Evolutionary conservation across 2,888 invertebrate species (phyloP), one percentile per base, ranked within the genome.

Genomic region (Helobdella robusta): DNA sequence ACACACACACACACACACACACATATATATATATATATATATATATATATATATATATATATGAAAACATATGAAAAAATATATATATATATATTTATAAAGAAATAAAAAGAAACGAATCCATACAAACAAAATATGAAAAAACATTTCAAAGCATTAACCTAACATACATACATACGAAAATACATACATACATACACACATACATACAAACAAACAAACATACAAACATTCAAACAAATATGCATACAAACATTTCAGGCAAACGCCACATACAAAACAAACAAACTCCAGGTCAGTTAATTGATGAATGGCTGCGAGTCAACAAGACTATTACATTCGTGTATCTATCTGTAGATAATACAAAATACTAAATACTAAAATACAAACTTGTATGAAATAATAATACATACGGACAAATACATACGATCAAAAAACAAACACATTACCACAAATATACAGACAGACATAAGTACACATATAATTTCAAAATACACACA

Each of bases 1-100:
- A 48, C 48, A 61, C 1, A 61, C 36, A 48, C 61, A 61, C 46
- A 56, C 56, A 50, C 50, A 50, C 50, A 50, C 50, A 50, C 50
- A 50, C 50, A 50, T 25, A 50, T 25, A 50, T 25, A 50, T 25
- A 50, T 25, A 50, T 25, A 50, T 25, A 50, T 25, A 50, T 25
- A 58, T 25, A 32, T 30, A 32, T 25, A 50, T 25, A 54, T 32
- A 54, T 32, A 54, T 32, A 54, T 32, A 54, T 32, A 54, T 32
- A 54, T 32, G 32, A 28, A 54, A 28, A 54, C 54, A 54, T 32
- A 54, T 32, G 32, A 4, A 54, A 28, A 54, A 28, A 54, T 32
- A 54, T 32, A 54, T 32, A 54, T 32, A 54, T 32, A 54, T 32
- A 54, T 32, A 54, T 32, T 30, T 32, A 54, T 32, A 54, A 11